A percentile compares a stretch with the other conserved stretches of the same genome.
phyloP scores from a whole-genome alignment of 2,797 vertebrate species.

The Arrhamphus sclerolepis region DNA sequence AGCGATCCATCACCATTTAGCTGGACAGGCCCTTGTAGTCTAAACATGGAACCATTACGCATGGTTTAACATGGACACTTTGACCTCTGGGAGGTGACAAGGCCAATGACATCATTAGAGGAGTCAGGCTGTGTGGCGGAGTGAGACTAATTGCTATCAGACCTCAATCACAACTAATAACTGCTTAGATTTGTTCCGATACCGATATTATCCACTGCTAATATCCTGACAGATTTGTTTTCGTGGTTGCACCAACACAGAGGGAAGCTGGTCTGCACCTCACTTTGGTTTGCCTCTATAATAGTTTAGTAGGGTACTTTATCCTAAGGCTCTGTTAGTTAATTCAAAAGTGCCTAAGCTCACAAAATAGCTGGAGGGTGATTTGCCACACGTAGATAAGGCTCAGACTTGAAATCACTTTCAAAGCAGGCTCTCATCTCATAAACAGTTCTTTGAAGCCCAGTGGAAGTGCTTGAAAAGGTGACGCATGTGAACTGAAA shows the following conservation, averaged over 20 bases:
- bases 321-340: conserved; percentile 70
- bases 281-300: conserved; percentile 54
- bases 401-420: conserved; percentile 75
- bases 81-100: conserved; percentile 78
- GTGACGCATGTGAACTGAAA: conserved; percentile 41
- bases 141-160: conserved; percentile 79
- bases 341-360: conserved; percentile 77
- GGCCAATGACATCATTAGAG: conserved; percentile 81
- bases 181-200: conserved; percentile 73
- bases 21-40: conserved; percentile 77
- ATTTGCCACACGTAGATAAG: conserved; percentile 78
- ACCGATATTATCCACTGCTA: conserved; percentile 66
- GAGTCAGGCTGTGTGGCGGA: conserved; percentile 66
- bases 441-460: conserved; percentile 70
- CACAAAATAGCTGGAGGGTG: conserved; percentile 74
- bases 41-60: conserved; percentile 81
- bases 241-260: conserved; percentile 29
- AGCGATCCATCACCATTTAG: conserved; percentile 81
- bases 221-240: conserved; percentile 65
- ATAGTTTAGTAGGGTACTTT: conserved; percentile 62
- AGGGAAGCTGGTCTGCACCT: conserved; percentile 45
- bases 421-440: conserved; percentile 68
- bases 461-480: conserved; percentile 56
- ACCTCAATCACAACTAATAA: conserved; percentile 78
- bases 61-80: conserved; percentile 79